Evolutionary conservation across 2,888 invertebrate genomes (phyloP).

Genomic region (Eupithecia dodoneata): DNA sequence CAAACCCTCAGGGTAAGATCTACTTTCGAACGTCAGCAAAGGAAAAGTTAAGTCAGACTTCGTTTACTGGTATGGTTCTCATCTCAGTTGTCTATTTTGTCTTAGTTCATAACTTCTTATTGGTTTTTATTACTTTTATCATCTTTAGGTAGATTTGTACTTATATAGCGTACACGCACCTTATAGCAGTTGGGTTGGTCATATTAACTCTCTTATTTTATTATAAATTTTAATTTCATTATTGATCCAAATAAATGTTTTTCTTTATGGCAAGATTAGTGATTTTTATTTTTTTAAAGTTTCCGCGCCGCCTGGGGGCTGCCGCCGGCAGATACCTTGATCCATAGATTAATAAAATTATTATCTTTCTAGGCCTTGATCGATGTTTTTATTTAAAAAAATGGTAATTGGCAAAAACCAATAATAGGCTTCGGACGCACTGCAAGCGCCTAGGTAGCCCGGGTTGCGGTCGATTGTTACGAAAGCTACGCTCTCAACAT

Average conservation of each 20-base stretch:
- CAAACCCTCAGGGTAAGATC: constrained; percentile 10
- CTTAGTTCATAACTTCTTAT: constrained; percentile 14
- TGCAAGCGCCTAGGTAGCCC: too few species aligned
- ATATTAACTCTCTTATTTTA: constrained; percentile 18
- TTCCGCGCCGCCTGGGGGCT: too few species aligned
- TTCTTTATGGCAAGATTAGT: constrained; percentile 32
- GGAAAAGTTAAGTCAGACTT: constrained; percentile 20
- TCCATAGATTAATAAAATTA: too few species aligned
- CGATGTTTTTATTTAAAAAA: too few species aligned
- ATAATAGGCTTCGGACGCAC: too few species aligned
- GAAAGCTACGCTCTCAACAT: too few species aligned
- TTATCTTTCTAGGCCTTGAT: too few species aligned
- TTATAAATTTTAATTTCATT: constrained; percentile 27
- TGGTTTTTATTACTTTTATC: constrained; percentile 11
- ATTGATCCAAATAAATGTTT: constrained; percentile 40
- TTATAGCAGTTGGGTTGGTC: constrained; percentile 34
- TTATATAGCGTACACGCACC: constrained; percentile 19
- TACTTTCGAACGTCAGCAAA: constrained; percentile 18
- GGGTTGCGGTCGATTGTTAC: too few species aligned
- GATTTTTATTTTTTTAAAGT: constrained; percentile 19
- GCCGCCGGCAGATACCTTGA: too few species aligned
- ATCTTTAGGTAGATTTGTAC: neutral
- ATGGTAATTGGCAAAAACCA: too few species aligned
- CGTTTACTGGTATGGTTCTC: neutral
- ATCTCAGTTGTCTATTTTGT: constrained; percentile 25